Conservation (phyloP, 2,113 vertebrate genomes). For the Muscicapa adusta region DNA sequence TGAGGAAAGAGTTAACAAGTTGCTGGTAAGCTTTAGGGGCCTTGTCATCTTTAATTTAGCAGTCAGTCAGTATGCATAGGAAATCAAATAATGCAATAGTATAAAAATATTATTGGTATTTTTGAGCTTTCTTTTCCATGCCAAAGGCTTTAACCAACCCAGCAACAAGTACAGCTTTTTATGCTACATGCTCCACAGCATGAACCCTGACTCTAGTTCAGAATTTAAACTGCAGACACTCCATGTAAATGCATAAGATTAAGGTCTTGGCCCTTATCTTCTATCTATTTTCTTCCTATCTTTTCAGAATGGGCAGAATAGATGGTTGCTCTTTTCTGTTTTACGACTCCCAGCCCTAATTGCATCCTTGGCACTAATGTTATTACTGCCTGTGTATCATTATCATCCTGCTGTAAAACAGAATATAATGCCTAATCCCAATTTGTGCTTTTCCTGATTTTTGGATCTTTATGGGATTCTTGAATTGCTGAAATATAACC, state of each 20-base stretch:
- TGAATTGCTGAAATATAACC: not conserved
- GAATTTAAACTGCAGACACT: not conserved
- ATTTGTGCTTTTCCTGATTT: not conserved
- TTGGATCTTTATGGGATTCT: not conserved
- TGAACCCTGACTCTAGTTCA: not conserved
- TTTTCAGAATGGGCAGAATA: not conserved
- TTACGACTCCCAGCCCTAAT: not conserved
- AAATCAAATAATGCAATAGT: not conserved
- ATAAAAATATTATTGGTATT: not conserved
- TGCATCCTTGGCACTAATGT: not conserved
- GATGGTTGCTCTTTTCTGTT: not conserved
- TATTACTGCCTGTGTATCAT: not conserved
- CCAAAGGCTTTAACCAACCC: not conserved
- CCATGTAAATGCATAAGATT: not conserved
- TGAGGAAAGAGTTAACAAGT: not conserved
- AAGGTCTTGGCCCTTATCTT: not conserved
- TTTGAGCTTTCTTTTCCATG: not conserved
- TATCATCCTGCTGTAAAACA: not conserved
- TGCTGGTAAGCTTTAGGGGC: not conserved
- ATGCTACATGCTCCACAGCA: not conserved
- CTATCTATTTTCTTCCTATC: not conserved
- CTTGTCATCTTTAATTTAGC: not conserved
- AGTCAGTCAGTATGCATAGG: not conserved
- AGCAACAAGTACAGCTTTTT: not conserved
- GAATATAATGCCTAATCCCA: not conserved